Conservation (phyloP, 2,113 vertebrate genomes). For the Clinocottus analis region DNA sequence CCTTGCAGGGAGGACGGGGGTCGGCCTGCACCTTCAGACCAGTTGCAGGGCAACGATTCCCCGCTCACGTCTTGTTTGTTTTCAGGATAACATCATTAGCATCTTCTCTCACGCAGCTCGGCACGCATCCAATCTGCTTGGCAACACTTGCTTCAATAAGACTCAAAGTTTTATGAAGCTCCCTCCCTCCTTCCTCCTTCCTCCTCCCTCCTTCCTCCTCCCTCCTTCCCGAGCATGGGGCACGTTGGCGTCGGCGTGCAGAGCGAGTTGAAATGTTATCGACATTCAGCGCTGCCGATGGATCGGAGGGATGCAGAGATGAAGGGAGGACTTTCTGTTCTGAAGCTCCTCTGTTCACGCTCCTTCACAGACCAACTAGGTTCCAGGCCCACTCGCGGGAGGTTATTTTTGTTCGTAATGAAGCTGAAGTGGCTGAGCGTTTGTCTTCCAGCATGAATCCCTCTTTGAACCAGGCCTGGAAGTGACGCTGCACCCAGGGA, state of each 20-base stretch:
- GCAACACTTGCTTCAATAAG: constrained; percentile 19
- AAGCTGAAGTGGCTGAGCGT: neutral
- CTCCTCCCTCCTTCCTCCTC: too few relatives aligned
- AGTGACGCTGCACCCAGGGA: neutral
- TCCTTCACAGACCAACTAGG: neutral
- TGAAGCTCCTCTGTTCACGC: neutral
- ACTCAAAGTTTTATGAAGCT: constrained; percentile 27
- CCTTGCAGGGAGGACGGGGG: too few relatives aligned
- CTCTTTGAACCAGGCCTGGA: neutral
- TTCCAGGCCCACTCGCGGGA: neutral
- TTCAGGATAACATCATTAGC: neutral
- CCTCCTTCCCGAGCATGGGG: neutral
- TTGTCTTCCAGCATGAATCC: neutral
- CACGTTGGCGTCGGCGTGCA: neutral
- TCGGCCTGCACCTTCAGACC: neutral
- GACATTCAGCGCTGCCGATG: neutral
- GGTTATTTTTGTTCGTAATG: neutral
- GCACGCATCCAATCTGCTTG: constrained; percentile 18
- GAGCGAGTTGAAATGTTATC: constrained; percentile 7
- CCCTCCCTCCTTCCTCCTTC: neutral
- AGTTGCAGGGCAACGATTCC: neutral
- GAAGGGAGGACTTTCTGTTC: neutral
- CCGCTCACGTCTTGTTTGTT: neutral
- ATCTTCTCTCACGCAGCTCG: neutral
- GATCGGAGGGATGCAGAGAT: neutral